A percentile compares a stretch with the other conserved stretches of the same genome.
Evolutionary conservation across 2,113 vertebrate genomes (phyloP).

Genomic region (Oxyruncus cristatus): DNA sequence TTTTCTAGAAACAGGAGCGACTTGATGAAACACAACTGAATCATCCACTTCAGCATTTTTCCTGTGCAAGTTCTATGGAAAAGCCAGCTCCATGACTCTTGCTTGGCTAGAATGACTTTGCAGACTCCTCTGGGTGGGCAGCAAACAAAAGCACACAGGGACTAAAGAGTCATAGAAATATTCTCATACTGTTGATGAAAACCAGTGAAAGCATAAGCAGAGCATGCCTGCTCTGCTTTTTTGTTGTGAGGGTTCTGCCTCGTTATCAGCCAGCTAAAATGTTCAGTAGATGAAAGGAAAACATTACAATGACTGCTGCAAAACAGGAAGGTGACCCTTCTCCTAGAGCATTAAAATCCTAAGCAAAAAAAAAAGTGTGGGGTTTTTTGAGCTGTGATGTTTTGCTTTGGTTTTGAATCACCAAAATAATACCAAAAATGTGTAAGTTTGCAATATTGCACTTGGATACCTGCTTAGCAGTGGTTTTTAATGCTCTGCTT

Average conservation of each 20-base stretch:
- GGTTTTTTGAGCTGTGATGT: not conserved
- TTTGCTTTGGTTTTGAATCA: not conserved
- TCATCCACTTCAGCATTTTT: not conserved
- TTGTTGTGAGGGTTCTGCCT: not conserved
- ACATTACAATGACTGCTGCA: not conserved
- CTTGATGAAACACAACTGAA: not conserved
- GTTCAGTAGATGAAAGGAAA: not conserved
- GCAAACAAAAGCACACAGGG: not conserved
- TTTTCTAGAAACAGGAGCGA: not conserved
- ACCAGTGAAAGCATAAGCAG: not conserved
- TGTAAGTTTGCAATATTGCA: not conserved
- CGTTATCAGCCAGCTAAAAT: not conserved
- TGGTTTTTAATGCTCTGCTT: not conserved
- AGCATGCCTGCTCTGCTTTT: not conserved
- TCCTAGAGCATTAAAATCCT: not conserved
- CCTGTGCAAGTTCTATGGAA: not conserved
- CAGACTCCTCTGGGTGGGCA: not conserved
- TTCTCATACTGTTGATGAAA: not conserved
- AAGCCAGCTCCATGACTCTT: not conserved
- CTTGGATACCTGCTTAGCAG: not conserved
- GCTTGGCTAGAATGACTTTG: not conserved
- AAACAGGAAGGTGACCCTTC: not conserved
- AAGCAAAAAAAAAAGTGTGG: fast-evolving
- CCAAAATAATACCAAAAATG: not conserved
- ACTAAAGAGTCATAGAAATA: not conserved